These are phyloP conservation scores for Megalops cyprinoides DNA, from an alignment of 2,797 vertebrate species.

Conservation along the genomic window DNA sequence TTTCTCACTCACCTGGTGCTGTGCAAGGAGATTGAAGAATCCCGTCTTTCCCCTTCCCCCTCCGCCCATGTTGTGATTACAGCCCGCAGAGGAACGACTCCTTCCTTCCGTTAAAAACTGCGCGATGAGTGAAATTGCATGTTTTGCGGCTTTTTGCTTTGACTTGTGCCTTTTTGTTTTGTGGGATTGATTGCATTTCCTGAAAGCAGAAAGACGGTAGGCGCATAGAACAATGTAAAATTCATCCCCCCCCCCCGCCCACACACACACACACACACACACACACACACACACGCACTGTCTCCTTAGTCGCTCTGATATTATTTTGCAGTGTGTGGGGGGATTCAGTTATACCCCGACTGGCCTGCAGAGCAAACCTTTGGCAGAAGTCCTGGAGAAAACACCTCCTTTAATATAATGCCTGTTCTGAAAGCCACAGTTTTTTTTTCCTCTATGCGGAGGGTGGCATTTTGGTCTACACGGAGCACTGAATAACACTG, in stretches of 20 bases:
- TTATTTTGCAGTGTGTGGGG: background rate
- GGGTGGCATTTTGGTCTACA: background rate
- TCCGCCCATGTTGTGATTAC: background rate
- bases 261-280: no score
- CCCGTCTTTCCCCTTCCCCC: background rate
- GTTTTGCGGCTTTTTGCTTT: background rate
- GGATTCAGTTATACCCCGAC: background rate
- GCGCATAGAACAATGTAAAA: background rate
- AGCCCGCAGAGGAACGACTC: background rate
- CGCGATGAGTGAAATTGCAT: background rate
- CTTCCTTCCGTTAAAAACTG: no score
- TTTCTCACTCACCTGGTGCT: background rate
- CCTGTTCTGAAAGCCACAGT: background rate
- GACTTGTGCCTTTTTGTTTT: background rate
- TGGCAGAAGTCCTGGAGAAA: background rate
- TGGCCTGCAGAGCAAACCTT: background rate
- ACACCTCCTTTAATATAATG: background rate
- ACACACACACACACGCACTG: no score
- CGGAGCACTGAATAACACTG: background rate
- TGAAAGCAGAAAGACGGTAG: background rate
- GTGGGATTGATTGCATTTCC: constrained; percentile 7
- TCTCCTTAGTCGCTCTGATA: background rate
- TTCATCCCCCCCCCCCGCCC: background rate
- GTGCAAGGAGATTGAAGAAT: background rate
- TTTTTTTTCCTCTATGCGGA: background rate